Conservation (phyloP, 2,797 vertebrate genomes). For the Melanitta fusca region DNA sequence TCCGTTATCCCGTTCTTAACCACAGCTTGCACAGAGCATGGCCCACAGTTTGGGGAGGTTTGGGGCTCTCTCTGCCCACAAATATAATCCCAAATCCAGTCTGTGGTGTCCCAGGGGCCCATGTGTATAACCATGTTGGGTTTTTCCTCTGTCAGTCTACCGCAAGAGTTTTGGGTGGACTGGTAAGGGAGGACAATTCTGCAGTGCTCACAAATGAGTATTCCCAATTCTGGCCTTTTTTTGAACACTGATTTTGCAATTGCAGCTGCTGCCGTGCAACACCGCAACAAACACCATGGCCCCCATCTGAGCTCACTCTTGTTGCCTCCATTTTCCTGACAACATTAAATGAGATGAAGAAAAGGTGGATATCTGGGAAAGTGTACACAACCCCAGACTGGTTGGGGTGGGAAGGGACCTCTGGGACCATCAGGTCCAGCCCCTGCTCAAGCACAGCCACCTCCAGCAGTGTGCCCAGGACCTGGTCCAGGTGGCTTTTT, state of each 20-base stretch:
- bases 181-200: neutral
- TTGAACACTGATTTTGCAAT: too few relatives aligned
- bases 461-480: neutral
- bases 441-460: neutral
- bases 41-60: accelerated
- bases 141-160: neutral
- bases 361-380: neutral
- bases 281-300: too few relatives aligned
- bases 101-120: neutral
- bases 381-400: too few relatives aligned
- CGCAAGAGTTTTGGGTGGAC: neutral
- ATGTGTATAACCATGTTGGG: too few relatives aligned
- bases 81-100: neutral
- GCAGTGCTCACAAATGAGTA: neutral
- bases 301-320: too few relatives aligned
- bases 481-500: neutral
- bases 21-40: neutral
- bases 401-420: neutral
- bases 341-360: too few relatives aligned
- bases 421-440: too few relatives aligned
- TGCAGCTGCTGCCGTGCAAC: too few relatives aligned
- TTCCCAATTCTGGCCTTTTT: neutral
- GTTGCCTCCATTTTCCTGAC: too few relatives aligned
- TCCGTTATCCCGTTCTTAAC: neutral
- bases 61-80: neutral